Evolutionary conservation across 92 coral and sea anemone genomes (phyloP).

Genomic region (Galaxea fascicularis): DNA sequence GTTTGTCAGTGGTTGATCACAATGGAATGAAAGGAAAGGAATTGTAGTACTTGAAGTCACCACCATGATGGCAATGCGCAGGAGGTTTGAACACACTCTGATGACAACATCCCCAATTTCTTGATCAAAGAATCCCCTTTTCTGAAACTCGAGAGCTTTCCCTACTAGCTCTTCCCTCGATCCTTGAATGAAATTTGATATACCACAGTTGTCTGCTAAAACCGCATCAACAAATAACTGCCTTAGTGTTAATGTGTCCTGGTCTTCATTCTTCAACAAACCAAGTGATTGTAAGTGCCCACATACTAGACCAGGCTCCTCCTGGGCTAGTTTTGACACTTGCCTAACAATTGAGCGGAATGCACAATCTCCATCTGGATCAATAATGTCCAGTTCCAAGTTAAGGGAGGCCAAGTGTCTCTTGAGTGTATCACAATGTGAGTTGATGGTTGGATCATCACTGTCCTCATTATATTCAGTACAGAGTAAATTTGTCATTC

Average conservation of each 20-base stretch:
- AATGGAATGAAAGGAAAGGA: slow-evolving; percentile 30
- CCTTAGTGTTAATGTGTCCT: not conserved
- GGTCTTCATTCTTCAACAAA: slow-evolving; percentile 18
- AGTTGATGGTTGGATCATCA: slow-evolving; percentile 26
- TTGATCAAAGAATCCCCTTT: slow-evolving; percentile 31
- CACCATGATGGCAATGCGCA: slow-evolving; percentile 47
- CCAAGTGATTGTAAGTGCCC: slow-evolving; percentile 14
- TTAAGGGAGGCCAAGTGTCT: slow-evolving; percentile 32
- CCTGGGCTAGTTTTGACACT: not conserved
- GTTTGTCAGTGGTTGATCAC: slow-evolving; percentile 38
- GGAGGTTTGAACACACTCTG: slow-evolving; percentile 32
- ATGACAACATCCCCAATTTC: slow-evolving; percentile 55
- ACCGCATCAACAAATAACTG: slow-evolving; percentile 47
- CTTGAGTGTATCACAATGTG: slow-evolving; percentile 14
- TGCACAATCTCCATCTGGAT: slow-evolving; percentile 53
- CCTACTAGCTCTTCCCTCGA: not conserved
- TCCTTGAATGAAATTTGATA: not conserved
- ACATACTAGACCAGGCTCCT: slow-evolving; percentile 11
- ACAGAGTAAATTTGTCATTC: slow-evolving; percentile 23
- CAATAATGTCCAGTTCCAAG: slow-evolving; percentile 23
- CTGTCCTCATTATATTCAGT: slow-evolving; percentile 19
- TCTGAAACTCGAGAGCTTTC: slow-evolving; percentile 15
- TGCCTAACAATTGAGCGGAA: slow-evolving; percentile 34
- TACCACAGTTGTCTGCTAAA: not conserved
- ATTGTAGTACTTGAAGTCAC: slow-evolving; percentile 20